Evolutionary conservation across 2,113 vertebrate species (phyloP), one percentile per base, ranked within the genome.

Genomic region (Pomatorhinus ruficollis): DNA sequence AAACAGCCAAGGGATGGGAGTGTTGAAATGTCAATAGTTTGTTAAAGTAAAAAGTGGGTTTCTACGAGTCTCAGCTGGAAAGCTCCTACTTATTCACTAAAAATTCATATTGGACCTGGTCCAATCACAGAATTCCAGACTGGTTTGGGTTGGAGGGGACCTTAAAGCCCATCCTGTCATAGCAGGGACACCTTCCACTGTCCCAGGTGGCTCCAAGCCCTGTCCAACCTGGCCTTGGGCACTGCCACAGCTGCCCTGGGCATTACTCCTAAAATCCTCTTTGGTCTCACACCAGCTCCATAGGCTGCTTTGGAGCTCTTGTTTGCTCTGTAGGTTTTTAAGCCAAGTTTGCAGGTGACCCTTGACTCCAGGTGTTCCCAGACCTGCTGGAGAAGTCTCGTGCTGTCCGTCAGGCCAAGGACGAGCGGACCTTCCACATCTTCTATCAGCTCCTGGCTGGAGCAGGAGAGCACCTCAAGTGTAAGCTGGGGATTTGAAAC

Each of bases 371-470:
- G n/a, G 11, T 75, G 30, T 52, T 81, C 61, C 97, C 97, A 99
- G 99, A 99, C 96, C 88, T 99, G 96, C 94, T 99, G 95, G 99
- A 99, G 96, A 99, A 99, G 95, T 99, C 99, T 75, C 98, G 99
- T 12, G 99, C 99, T 40, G 99, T 99, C 61, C 99, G 99, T 37
- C 99, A 99, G 97, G 99, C 99, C 95, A 99, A 99, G 98, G 99
- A 99, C 65, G 99, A 99, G 75, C 96, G 99, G 30, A 99, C 99
- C 9, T 99, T 99, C 96, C 99, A 99, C 76, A 98, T 99, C 95
- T 99, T 99, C 97, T 99, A 99, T 87, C 99, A 99, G 84, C 97
- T 99, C 21, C 96, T 99, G 30, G 98, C 99, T 37, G 99, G 99
- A 61, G 99, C 99, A 45, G 99, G 99, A 71, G 99, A 99, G 53